Evolutionary conservation across 1,140 invertebrate species (phyloP), one percentile per base, ranked within the genome.

Genomic region (Rhopalosiphum padi): DNA sequence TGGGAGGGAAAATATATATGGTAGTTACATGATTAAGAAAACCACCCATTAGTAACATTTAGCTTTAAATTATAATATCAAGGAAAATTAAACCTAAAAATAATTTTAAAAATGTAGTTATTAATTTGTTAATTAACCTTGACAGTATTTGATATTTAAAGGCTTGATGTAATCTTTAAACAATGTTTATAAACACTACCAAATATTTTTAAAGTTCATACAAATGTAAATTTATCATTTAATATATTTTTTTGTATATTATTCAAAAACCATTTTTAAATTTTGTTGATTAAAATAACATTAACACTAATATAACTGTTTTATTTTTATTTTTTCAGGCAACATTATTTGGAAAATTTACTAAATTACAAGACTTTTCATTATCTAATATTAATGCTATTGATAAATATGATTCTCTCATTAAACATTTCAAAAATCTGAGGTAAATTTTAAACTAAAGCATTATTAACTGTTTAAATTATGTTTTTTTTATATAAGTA

Each of bases 361-460:
- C 97, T 35, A 97, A 99, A 94, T 95, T 99, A 51, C 95, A 97
- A 93, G 96, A 97, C 87, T 99, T 99, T 95, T 97, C 98, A 0
- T 95, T 99, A 88, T 97, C 98, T 0, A 99, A 99, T 96, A 98
- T 99, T 53, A 98, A 98, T 1, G 98, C 97, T 94, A 97, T 99
- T 46, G 99, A 99, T 95, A 98, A 97, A 1, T 96, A 98, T 94
- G 97, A 98, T 93, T 96, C 97, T 46, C 95, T 99, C 48, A 95
- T 97, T 89, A 98, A 99, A 95, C 97, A 99, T 95, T 99, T 99
- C 95, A 96, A 96, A 77, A 96, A 96, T 87, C 95, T 98, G 83
- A 97, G 96, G 97, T 98, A 95, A 95, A 94, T 94, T 53, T 43
- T 35, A 35, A 83, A 35, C 8, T 37, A 37, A 22, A 82, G 23